Base-by-base conservation (phyloP, 1,140 invertebrate species). In the Sycophila sp. region DNA sequence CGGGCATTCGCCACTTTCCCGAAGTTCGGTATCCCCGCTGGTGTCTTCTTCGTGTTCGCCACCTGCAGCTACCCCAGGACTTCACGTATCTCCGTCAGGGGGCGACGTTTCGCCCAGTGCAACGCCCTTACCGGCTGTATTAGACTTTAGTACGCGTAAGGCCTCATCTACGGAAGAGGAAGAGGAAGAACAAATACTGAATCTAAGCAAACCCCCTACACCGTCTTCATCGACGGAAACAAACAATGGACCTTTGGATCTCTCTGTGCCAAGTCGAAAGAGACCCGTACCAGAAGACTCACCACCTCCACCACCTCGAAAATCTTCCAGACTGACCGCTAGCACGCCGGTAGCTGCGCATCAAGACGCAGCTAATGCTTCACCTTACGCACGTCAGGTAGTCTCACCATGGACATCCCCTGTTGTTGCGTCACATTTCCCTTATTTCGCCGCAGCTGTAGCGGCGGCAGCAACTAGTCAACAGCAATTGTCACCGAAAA, bases 361-460 rank as follows among this genome's bases (percentile, higher is more conserved):
- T 53, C 84, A 82, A 51, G 85, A 86, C 24, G 59, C 77, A 2
- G 73, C 83, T 1, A 76, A 78, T 51, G 76, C 76, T n/a, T 77
- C 84, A 0, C 78, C 88, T 1, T 91, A 91, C 45, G 91, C 88
- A 51, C 90, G 92, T 73, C 89, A 91, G 0, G 86, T 89, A 8
- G 87, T 92, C 1, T 90, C 92, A 0, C 91, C 92, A 1, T 94
- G 93, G 93, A 89, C 91, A 28, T 91, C 92, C 0, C 91, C 92
- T 1, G 90, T 94, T 5, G 91, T 93, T n/a, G 89, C 91, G 4
- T 89, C 89, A 10, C 91, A 92, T 76, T 88, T 93, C 71, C 93
- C 93, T 22, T 95, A 94, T 74, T 92, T 94, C 73, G 91, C 93
- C 34, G 93, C 92, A 2, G 92, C 92, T n/a, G 92, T 92, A 8